Conservation (phyloP, 2,113 vertebrate species). For the Thamnophis sirtalis region DNA sequence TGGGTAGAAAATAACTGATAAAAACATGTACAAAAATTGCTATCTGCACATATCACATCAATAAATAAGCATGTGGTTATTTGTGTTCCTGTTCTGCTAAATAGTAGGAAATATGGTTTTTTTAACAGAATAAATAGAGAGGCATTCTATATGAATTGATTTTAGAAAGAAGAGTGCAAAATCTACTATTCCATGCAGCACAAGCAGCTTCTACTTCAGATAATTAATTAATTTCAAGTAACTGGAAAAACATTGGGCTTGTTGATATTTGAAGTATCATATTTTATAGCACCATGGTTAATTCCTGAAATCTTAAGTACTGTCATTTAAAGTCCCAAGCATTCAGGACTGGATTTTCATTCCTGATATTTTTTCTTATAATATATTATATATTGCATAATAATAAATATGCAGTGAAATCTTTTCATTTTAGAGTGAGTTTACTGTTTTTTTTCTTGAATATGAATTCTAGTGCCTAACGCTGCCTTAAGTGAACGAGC, state of each 20-base stretch:
- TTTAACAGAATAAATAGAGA: too few relatives aligned
- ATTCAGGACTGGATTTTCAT: background rate
- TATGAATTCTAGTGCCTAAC: conserved; percentile 52
- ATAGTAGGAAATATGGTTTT: background rate
- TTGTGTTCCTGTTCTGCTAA: background rate
- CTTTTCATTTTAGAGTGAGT: background rate
- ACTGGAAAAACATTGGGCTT: background rate
- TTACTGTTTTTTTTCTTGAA: conserved; percentile 19
- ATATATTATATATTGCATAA: too few relatives aligned
- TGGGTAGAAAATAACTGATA: background rate
- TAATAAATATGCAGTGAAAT: background rate
- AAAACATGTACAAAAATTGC: background rate
- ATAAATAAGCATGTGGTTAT: background rate
- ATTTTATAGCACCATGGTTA: background rate
- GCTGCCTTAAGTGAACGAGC: conserved; percentile 70
- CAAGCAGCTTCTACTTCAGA: background rate
- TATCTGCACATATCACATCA: background rate
- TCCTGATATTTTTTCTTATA: background rate
- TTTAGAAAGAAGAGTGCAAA: background rate
- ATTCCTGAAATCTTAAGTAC: background rate
- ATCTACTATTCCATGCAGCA: background rate
- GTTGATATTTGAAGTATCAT: background rate
- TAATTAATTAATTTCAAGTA: background rate
- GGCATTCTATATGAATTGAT: background rate
- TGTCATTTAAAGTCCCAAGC: background rate